Conservation (phyloP, 2,797 vertebrate species). For the Cuniculus paca region DNA sequence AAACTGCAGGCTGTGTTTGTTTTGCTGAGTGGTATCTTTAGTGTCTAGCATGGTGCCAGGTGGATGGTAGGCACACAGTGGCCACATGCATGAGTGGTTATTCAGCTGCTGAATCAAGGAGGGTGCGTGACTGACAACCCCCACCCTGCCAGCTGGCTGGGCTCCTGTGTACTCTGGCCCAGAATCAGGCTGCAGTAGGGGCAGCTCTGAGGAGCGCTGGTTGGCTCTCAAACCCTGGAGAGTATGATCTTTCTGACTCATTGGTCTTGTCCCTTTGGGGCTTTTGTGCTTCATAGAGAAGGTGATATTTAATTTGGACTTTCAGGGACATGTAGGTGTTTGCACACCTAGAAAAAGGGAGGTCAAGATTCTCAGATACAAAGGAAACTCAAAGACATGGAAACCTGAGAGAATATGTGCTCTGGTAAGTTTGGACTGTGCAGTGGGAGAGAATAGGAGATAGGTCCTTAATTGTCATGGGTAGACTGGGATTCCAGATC, state of each 20-base stretch:
- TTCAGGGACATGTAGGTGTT: conserved; percentile 47
- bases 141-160: fast-evolving
- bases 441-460: not conserved
- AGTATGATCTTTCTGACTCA: not conserved
- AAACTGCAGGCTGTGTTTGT: not conserved
- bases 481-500: not conserved
- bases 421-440: not conserved
- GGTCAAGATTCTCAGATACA: not conserved
- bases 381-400: not conserved
- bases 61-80: not conserved
- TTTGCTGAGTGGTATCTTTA: not conserved
- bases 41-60: not conserved
- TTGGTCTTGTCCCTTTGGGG: not conserved
- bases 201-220: not conserved
- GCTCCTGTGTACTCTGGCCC: not conserved
- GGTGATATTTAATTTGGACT: not conserved
- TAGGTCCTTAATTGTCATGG: not conserved
- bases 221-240: not conserved
- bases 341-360: not conserved
- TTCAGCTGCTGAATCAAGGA: not conserved
- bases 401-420: not conserved
- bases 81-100: not conserved
- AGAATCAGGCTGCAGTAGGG: not conserved
- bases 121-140: not conserved
- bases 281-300: not conserved